Conservation (phyloP, 2,113 vertebrate species). For the Pitta sordida region DNA sequence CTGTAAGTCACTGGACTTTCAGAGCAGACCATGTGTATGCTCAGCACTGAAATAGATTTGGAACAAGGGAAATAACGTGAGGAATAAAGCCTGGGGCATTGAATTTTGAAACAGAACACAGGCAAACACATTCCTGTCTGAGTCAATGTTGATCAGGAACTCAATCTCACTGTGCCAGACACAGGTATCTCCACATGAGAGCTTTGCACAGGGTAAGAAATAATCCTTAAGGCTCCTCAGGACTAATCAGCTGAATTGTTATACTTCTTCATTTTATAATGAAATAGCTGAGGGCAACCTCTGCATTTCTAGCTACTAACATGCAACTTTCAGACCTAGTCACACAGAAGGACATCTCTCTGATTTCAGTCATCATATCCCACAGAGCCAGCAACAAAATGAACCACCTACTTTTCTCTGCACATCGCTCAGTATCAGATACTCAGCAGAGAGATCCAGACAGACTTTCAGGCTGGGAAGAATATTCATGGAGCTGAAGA, state of each 20-base stretch:
- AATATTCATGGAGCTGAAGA: constrained; percentile 83
- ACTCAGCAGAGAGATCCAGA: constrained; percentile 92
- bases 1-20: background rate
- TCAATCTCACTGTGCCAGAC: background rate
- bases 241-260: background rate
- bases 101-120: background rate
- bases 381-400: background rate
- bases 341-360: background rate
- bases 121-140: background rate
- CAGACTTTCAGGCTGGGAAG: constrained; percentile 92
- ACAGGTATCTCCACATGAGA: background rate
- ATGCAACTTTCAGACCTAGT: background rate
- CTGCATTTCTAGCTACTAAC: background rate
- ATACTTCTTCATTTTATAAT: background rate
- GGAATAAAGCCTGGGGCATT: background rate
- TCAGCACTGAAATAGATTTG: background rate
- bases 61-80: background rate
- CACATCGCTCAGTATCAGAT: constrained; percentile 92
- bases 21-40: accelerated
- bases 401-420: constrained; percentile 87
- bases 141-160: background rate
- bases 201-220: background rate
- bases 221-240: background rate
- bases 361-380: background rate
- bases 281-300: background rate